These are phyloP conservation scores for Manis crassicaudata DNA, from an alignment of 2,797 vertebrate genomes.

Conservation along the genomic window DNA sequence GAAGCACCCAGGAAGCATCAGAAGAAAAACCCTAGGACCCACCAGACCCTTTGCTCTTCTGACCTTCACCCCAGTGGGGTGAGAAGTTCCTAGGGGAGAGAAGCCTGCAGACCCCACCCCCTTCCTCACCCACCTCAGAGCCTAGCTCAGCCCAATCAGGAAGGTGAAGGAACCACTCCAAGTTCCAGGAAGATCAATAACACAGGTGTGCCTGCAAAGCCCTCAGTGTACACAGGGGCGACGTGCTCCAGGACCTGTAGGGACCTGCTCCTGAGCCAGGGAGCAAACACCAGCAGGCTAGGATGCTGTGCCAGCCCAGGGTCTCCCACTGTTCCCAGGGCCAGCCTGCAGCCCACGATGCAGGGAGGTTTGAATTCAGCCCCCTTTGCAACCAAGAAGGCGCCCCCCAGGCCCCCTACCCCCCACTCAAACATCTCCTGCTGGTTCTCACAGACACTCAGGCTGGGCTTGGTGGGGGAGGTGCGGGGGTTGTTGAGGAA, in stretches of 20 bases:
- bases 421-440: neutral
- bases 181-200: neutral
- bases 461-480: neutral
- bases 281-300: neutral
- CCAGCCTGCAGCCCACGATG: neutral
- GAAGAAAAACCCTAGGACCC: neutral
- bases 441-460: neutral
- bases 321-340: no score
- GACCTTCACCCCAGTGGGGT: accelerated
- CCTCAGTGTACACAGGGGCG: accelerated
- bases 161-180: neutral
- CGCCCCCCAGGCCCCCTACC: neutral
- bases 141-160: neutral
- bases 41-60: neutral
- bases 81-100: neutral
- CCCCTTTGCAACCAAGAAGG: neutral
- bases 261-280: neutral
- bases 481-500: accelerated
- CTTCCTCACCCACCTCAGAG: neutral
- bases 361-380: neutral
- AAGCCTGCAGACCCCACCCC: accelerated
- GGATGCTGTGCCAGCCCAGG: accelerated
- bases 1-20: neutral
- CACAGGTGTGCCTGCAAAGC: neutral
- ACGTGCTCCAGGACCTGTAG: accelerated